These are phyloP conservation scores for Cyanoderma ruficeps DNA, from an alignment of 2,113 vertebrate species.

Conservation along the genomic window DNA sequence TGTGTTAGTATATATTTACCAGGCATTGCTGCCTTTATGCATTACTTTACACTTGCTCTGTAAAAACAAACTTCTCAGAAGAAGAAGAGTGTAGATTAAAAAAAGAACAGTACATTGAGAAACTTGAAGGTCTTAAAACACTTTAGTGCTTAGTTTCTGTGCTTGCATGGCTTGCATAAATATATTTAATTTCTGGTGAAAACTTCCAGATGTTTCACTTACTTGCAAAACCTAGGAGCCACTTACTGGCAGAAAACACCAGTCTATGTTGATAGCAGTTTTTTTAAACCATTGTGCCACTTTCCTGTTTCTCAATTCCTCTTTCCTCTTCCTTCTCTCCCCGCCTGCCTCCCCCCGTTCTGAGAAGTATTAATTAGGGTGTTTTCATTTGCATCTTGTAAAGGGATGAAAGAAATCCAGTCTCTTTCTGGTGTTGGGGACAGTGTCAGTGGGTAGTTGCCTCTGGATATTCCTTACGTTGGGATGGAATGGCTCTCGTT, in stretches of 20 bases:
- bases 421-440: neutral
- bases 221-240: neutral
- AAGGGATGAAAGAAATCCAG: neutral
- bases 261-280: neutral
- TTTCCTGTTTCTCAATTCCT: constrained; percentile 42
- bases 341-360: neutral
- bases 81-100: neutral
- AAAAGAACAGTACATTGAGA: neutral
- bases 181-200: neutral
- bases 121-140: neutral
- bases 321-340: constrained; percentile 8
- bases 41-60: neutral
- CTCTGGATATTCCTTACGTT: rapidly evolving
- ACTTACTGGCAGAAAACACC: neutral
- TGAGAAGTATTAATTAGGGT: neutral
- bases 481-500: neutral
- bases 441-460: neutral
- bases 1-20: neutral
- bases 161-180: neutral
- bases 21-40: neutral
- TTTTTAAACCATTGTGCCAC: neutral
- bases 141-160: neutral
- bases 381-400: neutral
- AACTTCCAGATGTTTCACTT: neutral
- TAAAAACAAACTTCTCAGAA: neutral